These are phyloP conservation scores for Pungitius pungitius DNA, from an alignment of 2,113 vertebrate species.

Conservation along the genomic window DNA sequence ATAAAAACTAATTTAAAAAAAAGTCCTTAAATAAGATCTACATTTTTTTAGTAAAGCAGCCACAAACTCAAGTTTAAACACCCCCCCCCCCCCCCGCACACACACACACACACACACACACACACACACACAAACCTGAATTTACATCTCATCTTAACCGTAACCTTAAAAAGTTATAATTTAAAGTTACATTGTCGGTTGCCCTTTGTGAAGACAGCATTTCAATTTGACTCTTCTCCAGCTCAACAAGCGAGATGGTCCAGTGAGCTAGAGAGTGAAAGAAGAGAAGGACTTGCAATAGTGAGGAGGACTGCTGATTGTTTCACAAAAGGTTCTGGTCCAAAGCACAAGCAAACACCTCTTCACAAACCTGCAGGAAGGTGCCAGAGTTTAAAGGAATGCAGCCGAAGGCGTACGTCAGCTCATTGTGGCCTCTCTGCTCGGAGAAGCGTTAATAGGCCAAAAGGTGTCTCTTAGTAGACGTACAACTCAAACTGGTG, in stretches of 20 bases:
- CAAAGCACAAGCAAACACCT: not conserved
- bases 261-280: not conserved
- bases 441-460: not conserved
- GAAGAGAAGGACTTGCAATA: not conserved
- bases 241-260: not conserved
- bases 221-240: not conserved
- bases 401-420: not conserved
- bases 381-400: not conserved
- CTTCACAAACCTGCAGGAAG: not conserved
- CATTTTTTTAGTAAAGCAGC: not conserved
- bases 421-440: not conserved
- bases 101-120: conserved; percentile 9
- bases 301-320: not conserved
- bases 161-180: not conserved
- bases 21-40: not conserved
- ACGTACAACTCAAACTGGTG: not conserved
- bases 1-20: not conserved
- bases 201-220: not conserved
- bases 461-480: not conserved
- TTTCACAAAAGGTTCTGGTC: not conserved
- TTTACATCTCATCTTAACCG: not conserved
- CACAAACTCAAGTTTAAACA: too few species aligned
- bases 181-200: not conserved
- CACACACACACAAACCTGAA: not conserved
- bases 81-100: too few species aligned